Evolutionary conservation across 2,797 vertebrate genomes (phyloP), one percentile per base, ranked within the genome.

Genomic region (Pangasius mekongensis): DNA sequence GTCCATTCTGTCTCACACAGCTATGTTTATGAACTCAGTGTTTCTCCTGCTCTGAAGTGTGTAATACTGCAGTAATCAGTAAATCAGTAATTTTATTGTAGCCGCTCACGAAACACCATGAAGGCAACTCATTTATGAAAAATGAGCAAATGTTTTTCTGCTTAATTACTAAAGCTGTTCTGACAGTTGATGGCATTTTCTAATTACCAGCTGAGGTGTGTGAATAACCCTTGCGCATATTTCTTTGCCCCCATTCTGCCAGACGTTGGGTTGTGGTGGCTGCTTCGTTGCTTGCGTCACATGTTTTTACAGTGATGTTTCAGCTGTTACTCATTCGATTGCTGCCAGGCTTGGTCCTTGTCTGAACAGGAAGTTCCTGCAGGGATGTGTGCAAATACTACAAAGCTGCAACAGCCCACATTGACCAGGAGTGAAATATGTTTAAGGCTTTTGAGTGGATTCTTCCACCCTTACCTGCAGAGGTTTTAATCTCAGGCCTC

Each of bases 291-390:
- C 47, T 16, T 69, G 18, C 43, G 71, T 77, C 80, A 83, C 49
- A 78, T 73, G 27, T 87, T 87, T 36, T 88, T 67, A 85, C 47
- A 18, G 30, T 56, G 13, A 66, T 56, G 20, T 87, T 90, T 87
- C 77, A 85, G 69, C 60, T 83, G 54, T 49, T 85, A 81, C 11
- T 80, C 20, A 39, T 66, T 77, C 39, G 2, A 60, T 33, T 36
- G 47, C 88, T 86, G 49, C 47, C 88, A 89, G 81, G 60, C 36
- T 67, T 58, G 20, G 13, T 78, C 36, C 30, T 60, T 86, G 87
- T 56, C 85, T 56, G 81, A 83, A 81, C 39, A 86, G 80, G 73
- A 81, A 86, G 69, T 83, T 74, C 60, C 64, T 47, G 30, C 30
- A 84, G 22, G 78, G 83, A 82, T 87, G 43, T 67, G 73, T 47